Percentiles rank a stretch among this genome's conserved stretches.
Evolutionary conservation across 2,113 vertebrate genomes (phyloP).

Genomic region (Pogona vitticeps): DNA sequence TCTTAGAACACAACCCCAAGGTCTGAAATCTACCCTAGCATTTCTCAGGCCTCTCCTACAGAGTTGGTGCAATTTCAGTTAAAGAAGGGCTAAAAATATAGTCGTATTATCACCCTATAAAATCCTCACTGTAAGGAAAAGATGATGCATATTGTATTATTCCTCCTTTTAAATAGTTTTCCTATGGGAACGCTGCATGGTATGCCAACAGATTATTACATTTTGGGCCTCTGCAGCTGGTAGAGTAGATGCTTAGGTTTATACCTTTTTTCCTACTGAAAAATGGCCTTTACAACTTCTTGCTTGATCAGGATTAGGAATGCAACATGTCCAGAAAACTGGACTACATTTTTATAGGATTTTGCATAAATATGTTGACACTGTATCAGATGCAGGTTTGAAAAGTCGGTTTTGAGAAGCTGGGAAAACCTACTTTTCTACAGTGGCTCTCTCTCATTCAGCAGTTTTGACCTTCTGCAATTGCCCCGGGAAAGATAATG

Average conservation of each 20-base stretch:
- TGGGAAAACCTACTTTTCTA: no score
- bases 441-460: not conserved
- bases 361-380: conserved; percentile 36
- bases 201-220: conserved; percentile 45
- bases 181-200: conserved; percentile 38
- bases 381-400: conserved; percentile 5
- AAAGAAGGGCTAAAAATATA: conserved; percentile 6
- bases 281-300: conserved; percentile 35
- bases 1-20: no score
- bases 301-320: conserved; percentile 21
- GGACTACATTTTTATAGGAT: conserved; percentile 23
- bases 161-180: conserved; percentile 1
- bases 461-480: not conserved
- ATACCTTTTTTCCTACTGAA: conserved; percentile 38
- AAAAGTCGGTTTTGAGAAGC: not conserved
- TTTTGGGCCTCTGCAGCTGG: conserved; percentile 58
- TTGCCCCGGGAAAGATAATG: not conserved
- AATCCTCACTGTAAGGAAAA: no score
- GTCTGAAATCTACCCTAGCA: conserved; percentile 8
- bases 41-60: conserved; percentile 24
- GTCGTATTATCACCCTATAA: conserved; percentile 33
- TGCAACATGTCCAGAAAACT: conserved; percentile 12
- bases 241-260: conserved; percentile 32
- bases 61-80: conserved; percentile 18
- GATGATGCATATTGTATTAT: no score